Conservation (phyloP, 1,140 invertebrate genomes). For the Dreissena polymorpha region DNA sequence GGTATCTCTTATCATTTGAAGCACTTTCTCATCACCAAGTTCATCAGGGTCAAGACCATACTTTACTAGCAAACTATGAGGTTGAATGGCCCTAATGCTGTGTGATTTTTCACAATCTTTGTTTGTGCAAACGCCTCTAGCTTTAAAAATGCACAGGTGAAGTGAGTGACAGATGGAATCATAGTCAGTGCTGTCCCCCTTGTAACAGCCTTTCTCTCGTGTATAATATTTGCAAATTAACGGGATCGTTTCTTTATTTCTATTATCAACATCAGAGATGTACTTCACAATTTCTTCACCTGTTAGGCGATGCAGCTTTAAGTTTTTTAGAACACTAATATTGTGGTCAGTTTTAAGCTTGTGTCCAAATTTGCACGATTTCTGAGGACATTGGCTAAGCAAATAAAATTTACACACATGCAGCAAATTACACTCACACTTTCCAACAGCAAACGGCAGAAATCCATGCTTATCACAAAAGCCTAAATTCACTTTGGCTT, state of each 20-base stretch:
- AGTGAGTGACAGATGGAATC: conserved; percentile 37
- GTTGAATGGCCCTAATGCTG: conserved; percentile 44
- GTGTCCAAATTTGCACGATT: conserved; percentile 52
- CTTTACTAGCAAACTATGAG: conserved; percentile 28
- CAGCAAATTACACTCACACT: conserved; percentile 47
- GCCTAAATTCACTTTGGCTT: conserved; percentile 41
- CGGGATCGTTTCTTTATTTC: conserved; percentile 48
- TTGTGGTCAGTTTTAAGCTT: conserved; percentile 52
- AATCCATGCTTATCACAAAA: conserved; percentile 55
- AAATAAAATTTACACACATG: conserved; percentile 53
- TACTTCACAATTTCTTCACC: conserved; percentile 41
- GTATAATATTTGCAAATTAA: conserved; percentile 44
- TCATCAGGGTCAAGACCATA: conserved; percentile 44
- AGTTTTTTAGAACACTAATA: conserved; percentile 25
- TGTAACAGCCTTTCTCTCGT: conserved; percentile 50
- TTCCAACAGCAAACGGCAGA: conserved; percentile 45
- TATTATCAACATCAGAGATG: conserved; percentile 36
- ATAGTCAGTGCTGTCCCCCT: conserved; percentile 42
- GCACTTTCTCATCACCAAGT: conserved; percentile 37
- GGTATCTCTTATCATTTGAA: conserved; percentile 17
- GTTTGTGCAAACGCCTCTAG: conserved; percentile 32
- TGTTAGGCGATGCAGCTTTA: conserved; percentile 36
- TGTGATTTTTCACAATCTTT: conserved; percentile 37
- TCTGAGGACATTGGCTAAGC: conserved; percentile 16
- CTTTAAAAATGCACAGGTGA: conserved; percentile 29